Evolutionary conservation across 2,113 vertebrate genomes (phyloP).

Genomic region (Cephalopterus ornatus): DNA sequence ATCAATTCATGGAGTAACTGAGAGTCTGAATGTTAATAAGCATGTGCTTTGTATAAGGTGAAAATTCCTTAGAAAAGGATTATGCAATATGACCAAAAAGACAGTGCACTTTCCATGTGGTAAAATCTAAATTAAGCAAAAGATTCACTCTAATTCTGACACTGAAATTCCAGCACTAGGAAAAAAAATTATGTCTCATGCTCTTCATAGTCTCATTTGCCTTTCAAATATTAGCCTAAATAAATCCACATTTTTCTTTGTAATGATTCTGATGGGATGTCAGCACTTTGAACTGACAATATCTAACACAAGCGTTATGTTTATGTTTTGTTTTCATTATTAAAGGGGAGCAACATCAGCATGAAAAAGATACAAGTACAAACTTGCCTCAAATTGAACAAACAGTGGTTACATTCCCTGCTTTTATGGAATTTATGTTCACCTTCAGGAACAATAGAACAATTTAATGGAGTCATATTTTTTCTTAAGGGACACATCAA

Average conservation of each 20-base stretch:
- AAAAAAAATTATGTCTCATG: background rate
- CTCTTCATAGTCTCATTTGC: background rate
- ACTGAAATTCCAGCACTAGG: background rate
- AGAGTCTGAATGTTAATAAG: background rate
- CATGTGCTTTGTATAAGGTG: background rate
- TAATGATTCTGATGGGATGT: background rate
- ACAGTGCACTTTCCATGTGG: rapidly evolving
- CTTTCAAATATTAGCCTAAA: background rate
- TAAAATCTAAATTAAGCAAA: background rate
- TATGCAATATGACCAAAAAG: background rate
- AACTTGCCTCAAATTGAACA: conserved; percentile 15
- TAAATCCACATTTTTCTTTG: background rate
- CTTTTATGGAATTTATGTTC: background rate
- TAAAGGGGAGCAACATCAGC: background rate
- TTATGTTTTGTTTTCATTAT: conserved; percentile 8
- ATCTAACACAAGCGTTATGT: background rate
- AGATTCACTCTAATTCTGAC: background rate
- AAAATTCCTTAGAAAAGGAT: background rate
- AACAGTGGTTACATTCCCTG: background rate
- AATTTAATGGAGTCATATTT: background rate
- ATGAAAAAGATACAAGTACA: background rate
- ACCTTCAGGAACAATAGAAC: background rate
- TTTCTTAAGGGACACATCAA: background rate
- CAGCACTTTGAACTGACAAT: background rate
- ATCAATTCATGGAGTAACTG: background rate